phyloP scores from a whole-genome alignment of 1,140 invertebrate species.

The Aricia agestis region DNA sequence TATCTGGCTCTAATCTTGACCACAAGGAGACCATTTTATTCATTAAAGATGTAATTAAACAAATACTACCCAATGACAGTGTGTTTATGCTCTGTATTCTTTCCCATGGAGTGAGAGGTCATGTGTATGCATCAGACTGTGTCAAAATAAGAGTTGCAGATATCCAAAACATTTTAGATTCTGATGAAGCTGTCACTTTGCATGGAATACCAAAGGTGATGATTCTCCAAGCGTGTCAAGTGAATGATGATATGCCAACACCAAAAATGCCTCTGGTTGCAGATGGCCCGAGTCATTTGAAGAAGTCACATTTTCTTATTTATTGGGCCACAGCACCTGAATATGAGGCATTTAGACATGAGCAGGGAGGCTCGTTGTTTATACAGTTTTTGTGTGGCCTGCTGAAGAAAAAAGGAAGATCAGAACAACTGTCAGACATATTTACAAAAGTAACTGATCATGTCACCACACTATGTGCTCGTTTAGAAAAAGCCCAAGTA shows the following conservation, averaged over 20 bases:
- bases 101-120: slow-evolving; percentile 60
- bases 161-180: slow-evolving; percentile 56
- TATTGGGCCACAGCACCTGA: slow-evolving; percentile 65
- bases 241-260: slow-evolving; percentile 35
- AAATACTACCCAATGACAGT: slow-evolving; percentile 50
- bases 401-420: slow-evolving; percentile 36
- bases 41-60: slow-evolving; percentile 46
- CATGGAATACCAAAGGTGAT: slow-evolving; percentile 57
- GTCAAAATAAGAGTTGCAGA: slow-evolving; percentile 60
- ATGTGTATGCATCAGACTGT: slow-evolving; percentile 65
- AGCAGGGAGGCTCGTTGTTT: slow-evolving; percentile 52
- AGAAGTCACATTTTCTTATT: slow-evolving; percentile 58
- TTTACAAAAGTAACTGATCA: slow-evolving; percentile 53
- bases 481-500: slow-evolving; percentile 44
- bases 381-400: slow-evolving; percentile 55
- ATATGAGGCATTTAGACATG: slow-evolving; percentile 57
- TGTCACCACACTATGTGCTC: slow-evolving; percentile 46
- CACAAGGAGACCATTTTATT: slow-evolving; percentile 46
- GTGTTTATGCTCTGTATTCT: slow-evolving; percentile 64
- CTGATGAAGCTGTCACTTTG: slow-evolving; percentile 45
- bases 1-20: slow-evolving; percentile 44
- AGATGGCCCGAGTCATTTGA: slow-evolving; percentile 45
- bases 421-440: slow-evolving; percentile 55
- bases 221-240: slow-evolving; percentile 67
- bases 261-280: slow-evolving; percentile 35